These are phyloP conservation scores for Hydrochoerus hydrochaeris DNA, from an alignment of 2,113 vertebrate species.

Conservation along the genomic window DNA sequence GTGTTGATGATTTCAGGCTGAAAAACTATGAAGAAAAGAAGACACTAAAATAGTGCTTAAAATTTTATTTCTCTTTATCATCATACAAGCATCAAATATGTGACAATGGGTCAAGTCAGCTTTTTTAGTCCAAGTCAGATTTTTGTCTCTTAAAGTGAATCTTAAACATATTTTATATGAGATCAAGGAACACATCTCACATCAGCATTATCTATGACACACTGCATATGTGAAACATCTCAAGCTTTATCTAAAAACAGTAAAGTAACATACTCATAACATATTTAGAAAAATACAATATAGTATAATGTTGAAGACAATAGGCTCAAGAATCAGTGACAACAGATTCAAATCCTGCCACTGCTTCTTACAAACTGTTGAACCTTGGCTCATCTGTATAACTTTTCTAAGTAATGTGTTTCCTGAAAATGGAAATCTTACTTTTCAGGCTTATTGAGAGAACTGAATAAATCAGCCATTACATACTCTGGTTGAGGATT, in stretches of 20 bases:
- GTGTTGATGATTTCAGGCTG: slow-evolving; percentile 55
- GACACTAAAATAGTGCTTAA: not conserved
- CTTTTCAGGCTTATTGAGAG: not conserved
- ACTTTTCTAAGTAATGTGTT: not conserved
- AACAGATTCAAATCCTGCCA: not conserved
- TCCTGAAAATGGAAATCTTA: not conserved
- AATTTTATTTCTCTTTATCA: slow-evolving; percentile 33
- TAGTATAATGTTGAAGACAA: not conserved
- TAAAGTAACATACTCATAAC: not conserved
- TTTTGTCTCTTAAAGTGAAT: slow-evolving; percentile 24
- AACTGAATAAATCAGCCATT: not conserved
- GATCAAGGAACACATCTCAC: not conserved
- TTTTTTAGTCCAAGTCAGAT: not conserved
- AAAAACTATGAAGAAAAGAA: not conserved
- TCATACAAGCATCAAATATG: not conserved
- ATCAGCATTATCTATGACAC: not conserved
- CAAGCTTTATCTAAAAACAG: not conserved
- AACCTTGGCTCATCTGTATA: not conserved
- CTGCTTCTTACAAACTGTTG: not conserved
- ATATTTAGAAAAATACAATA: slow-evolving; percentile 6
- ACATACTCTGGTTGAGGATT: not conserved
- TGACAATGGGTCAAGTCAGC: not conserved
- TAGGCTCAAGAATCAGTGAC: not conserved
- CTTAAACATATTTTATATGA: not conserved
- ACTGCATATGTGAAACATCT: not conserved